A percentile compares a stretch with the other conserved stretches of the same genome.
phyloP scores from a whole-genome alignment of 2,113 vertebrate genomes.

The Barbus barbus region DNA sequence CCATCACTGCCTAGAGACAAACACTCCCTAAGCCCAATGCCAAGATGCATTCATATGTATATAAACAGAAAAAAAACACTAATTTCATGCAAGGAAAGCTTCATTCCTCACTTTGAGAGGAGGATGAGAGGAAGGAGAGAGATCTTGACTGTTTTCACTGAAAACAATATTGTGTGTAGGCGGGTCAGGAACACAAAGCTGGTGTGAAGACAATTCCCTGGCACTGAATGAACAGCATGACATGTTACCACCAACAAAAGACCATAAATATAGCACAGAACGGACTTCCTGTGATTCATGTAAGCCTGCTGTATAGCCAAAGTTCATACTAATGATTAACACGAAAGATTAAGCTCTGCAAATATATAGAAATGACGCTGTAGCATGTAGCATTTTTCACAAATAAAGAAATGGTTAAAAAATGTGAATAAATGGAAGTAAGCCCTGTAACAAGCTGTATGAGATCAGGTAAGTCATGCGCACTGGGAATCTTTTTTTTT shows the following conservation, averaged over 20 bases:
- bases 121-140: constrained; percentile 6
- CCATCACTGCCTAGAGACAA: constrained; percentile 1
- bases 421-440: too few relatives aligned
- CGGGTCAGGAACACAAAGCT: constrained; percentile 21
- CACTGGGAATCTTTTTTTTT: too few relatives aligned
- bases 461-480: too few relatives aligned
- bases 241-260: background rate
- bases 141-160: constrained; percentile 24
- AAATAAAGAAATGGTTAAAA: background rate
- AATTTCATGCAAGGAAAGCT: background rate
- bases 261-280: background rate
- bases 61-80: background rate
- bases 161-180: constrained; percentile 27
- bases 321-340: constrained; percentile 4
- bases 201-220: constrained; percentile 22
- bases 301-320: background rate
- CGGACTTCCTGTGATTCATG: background rate
- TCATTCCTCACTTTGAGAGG: constrained; percentile 1
- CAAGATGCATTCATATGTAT: background rate
- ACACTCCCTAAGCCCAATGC: background rate
- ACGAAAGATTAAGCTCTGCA: background rate
- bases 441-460: too few relatives aligned
- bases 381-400: background rate
- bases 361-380: background rate
- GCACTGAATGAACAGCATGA: background rate